Conservation (phyloP, 2,888 invertebrate genomes). For the Drosophila ustulata region DNA sequence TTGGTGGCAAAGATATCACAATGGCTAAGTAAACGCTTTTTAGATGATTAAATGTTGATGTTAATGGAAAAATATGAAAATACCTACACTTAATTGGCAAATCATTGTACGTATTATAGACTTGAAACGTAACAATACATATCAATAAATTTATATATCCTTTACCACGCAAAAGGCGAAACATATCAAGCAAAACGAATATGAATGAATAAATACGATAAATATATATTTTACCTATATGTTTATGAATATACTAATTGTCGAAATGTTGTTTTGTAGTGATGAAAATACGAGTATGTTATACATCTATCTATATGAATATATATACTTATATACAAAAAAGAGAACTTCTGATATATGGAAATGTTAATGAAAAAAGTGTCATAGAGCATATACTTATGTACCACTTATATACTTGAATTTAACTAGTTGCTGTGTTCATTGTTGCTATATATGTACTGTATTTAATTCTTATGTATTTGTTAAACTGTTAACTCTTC, state of each 20-base stretch:
- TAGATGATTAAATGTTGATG: conserved; percentile 44
- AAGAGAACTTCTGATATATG: conserved; percentile 41
- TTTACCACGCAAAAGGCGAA: conserved; percentile 24
- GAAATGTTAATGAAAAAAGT: conserved; percentile 55
- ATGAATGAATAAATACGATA: conserved; percentile 31
- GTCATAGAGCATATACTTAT: conserved; percentile 5
- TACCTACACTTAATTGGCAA: conserved; percentile 39
- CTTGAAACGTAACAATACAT: conserved; percentile 82
- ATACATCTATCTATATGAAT: conserved; percentile 45
- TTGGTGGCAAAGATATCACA: conserved; percentile 27
- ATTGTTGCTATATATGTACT: conserved; percentile 71
- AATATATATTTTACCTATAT: conserved; percentile 43
- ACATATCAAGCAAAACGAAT: conserved; percentile 40
- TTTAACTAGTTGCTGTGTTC: conserved; percentile 79
- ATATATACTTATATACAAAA: conserved; percentile 50
- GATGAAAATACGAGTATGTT: conserved; percentile 32
- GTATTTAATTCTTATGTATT: conserved; percentile 47
- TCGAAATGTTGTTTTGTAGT: conserved; percentile 39
- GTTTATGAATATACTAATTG: conserved; percentile 27
- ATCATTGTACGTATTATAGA: conserved; percentile 75
- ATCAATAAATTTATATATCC: conserved; percentile 72
- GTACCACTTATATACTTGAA: conserved; percentile 31
- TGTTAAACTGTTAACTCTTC: conserved; percentile 55
- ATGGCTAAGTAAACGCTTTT: conserved; percentile 43
- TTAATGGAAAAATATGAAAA: conserved; percentile 14